Conservation (phyloP, 2,888 invertebrate species). For the Zygaena filipendulae region DNA sequence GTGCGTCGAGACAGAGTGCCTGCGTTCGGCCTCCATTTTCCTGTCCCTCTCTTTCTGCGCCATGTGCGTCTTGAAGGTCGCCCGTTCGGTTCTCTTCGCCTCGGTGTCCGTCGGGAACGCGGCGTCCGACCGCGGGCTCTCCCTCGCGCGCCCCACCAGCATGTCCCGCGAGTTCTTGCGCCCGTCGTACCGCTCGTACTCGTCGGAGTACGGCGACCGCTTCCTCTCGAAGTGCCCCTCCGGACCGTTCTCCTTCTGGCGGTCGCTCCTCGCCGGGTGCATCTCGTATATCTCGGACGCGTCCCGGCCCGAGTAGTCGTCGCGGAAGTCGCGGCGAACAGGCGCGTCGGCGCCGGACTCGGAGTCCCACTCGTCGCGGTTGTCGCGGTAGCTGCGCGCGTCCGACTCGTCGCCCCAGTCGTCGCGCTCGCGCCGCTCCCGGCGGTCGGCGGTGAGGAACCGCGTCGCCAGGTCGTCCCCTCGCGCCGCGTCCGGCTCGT, state of each 20-base stretch:
- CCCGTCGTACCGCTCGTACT: conserved; percentile 56
- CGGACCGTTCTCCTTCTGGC: conserved; percentile 42
- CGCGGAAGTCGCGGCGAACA: conserved; percentile 37
- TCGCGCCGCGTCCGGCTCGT: conserved; percentile 42
- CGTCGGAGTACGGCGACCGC: conserved; percentile 44
- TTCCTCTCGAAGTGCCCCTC: conserved; percentile 45
- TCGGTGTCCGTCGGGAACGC: conserved; percentile 38
- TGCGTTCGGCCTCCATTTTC: conserved; percentile 75
- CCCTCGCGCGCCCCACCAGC: conserved; percentile 53
- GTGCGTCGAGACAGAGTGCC: conserved; percentile 80
- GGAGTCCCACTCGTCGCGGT: conserved; percentile 61
- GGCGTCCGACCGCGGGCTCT: conserved; percentile 53
- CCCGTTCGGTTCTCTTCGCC: conserved; percentile 57
- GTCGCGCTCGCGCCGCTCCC: conserved; percentile 37
- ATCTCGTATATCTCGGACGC: conserved; percentile 60
- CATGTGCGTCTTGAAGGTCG: conserved; percentile 80
- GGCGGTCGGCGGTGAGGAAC: conserved; percentile 48
- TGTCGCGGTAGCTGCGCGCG: conserved; percentile 38
- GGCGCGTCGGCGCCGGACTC: conserved; percentile 46
- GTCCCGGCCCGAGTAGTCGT: conserved; percentile 49
- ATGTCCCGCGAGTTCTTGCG: conserved; percentile 62
- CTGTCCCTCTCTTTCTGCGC: conserved; percentile 72
- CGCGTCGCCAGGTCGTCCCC: conserved; percentile 51
- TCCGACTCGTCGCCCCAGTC: conserved; percentile 60
- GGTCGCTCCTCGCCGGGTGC: conserved; percentile 41